Evolutionary conservation across 2,888 invertebrate species (phyloP).

Genomic region (Eilema depressum): DNA sequence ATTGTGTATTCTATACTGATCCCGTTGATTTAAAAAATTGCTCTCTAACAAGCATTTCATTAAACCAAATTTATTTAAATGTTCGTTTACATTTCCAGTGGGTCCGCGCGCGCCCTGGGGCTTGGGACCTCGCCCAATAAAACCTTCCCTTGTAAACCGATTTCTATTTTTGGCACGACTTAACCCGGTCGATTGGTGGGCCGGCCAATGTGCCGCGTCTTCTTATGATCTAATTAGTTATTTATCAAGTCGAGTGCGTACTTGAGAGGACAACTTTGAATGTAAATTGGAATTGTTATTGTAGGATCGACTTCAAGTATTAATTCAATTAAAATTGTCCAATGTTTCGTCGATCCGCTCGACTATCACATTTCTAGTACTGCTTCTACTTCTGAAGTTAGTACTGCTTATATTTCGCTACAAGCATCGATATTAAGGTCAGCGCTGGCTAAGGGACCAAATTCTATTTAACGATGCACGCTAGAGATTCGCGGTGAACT

Average conservation of each 20-base stretch:
- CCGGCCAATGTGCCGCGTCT: not conserved
- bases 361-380: not conserved
- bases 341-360: not conserved
- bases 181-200: slow-evolving; percentile 8
- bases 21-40: not conserved
- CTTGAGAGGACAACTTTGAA: not conserved
- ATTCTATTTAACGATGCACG: not conserved
- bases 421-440: not conserved
- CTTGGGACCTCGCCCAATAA: not conserved
- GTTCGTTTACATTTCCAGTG: not conserved
- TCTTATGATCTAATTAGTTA: slow-evolving; percentile 12
- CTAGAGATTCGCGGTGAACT: not conserved
- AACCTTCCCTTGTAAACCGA: not conserved
- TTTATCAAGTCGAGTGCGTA: not conserved
- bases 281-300: not conserved
- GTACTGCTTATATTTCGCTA: no score
- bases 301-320: not conserved
- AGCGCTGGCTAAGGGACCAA: not conserved
- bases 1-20: not conserved
- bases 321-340: not conserved
- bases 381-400: no score
- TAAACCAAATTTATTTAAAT: slow-evolving; percentile 7
- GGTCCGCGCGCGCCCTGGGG: not conserved
- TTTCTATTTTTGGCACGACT: slow-evolving; percentile 7
- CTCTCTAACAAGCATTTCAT: not conserved